Conservation (phyloP, 2,888 invertebrate genomes). For the Cerastis leucographa region DNA sequence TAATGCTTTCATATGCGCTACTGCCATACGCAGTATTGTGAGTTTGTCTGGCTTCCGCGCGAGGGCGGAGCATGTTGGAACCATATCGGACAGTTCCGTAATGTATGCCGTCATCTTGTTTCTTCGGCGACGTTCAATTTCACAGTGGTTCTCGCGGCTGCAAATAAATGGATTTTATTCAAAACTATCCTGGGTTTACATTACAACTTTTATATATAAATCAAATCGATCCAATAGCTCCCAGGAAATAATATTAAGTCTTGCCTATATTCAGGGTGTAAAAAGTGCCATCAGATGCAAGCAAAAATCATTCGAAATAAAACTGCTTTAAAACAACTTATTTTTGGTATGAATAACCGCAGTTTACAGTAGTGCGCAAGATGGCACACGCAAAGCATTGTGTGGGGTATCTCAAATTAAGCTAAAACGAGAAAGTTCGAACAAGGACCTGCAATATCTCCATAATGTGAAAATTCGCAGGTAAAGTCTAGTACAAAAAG, state of each 20-base stretch:
- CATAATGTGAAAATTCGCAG: background rate
- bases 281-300: background rate
- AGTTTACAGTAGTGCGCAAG: background rate
- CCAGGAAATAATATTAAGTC: background rate
- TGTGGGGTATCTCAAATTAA: too few species aligned
- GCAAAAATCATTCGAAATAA: background rate
- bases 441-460: background rate
- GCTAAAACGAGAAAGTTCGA: background rate
- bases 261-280: background rate
- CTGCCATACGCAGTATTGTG: constrained; percentile 99
- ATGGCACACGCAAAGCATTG: background rate
- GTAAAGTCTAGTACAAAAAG: too few species aligned
- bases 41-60: constrained; percentile 99
- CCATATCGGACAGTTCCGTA: constrained; percentile 99
- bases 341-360: background rate
- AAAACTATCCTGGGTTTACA: background rate
- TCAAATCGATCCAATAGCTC: background rate
- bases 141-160: constrained; percentile 99
- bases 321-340: background rate
- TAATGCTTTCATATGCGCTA: constrained; percentile 99
- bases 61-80: constrained; percentile 99
- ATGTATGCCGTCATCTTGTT: constrained; percentile 99
- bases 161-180: constrained; percentile 37
- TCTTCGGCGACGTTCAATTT: constrained; percentile 99
- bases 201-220: background rate